Evolutionary conservation across 2,113 vertebrate species (phyloP), one percentile per base, ranked within the genome.

Genomic region (Pipra filicauda): DNA sequence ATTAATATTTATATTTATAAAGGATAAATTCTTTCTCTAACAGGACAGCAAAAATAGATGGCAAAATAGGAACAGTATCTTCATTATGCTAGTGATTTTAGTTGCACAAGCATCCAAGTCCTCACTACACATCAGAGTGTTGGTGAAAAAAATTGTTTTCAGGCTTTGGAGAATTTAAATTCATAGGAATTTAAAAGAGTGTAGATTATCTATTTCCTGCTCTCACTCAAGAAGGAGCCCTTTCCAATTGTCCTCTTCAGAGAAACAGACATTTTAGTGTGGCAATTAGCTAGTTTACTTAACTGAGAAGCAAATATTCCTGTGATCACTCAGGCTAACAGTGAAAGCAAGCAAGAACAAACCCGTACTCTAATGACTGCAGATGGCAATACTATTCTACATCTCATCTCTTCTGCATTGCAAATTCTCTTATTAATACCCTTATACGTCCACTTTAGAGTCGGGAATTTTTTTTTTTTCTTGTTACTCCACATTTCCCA

Each of bases 271-370:
- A 93, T 85, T 95, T 97, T 80, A 94, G 59, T 74, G 87, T 55
- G 43, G 52, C 87, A 96, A 96, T 97, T 97, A 96, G 52, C 46
- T 96, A 88, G 84, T 97, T 97, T 98, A 92, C 86, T 97, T 97
- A 97, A 82, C 91, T 89, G 90, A 88, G 94, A 96, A 96, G 64
- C 66, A 97, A 96, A 93, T 90, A 95, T 93, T 95, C 90, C 74
- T 95, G 80, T 96, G 95, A 96, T 96, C 91, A 92, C 57, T 96
- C 89, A 95, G 72, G 74, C 85, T 96, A 92, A 97, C n/a, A 95
- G 86, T 35, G 15, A 92, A 88, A 91, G 78, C 70, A 84, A 96
- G 51, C 44, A 77, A 82, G 81, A 96, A 72, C 83, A 93, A 91
- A 97, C 96, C 85, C 1, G 0, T 89, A 79, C 85, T 96, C 74